These are phyloP conservation scores for Amblyopsis hoosieri DNA, from an alignment of 2,797 vertebrate species.

Conservation along the genomic window DNA sequence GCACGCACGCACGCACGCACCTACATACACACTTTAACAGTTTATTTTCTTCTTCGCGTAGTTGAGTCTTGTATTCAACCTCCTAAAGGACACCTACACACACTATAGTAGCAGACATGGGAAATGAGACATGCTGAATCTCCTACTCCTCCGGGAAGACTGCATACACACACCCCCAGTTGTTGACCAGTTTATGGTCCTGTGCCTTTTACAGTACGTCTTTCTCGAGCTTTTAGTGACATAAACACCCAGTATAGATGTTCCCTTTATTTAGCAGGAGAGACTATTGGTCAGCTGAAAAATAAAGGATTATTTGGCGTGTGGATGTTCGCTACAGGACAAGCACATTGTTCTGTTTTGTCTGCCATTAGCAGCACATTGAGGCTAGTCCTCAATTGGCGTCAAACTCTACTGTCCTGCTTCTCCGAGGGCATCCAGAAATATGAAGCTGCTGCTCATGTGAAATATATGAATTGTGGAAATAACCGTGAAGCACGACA, in stretches of 20 bases:
- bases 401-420: slow-evolving; percentile 31
- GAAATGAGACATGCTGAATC: slow-evolving; percentile 41
- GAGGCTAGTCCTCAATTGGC: slow-evolving; percentile 24
- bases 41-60: not conserved
- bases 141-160: slow-evolving; percentile 25
- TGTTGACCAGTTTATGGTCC: slow-evolving; percentile 91
- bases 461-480: slow-evolving; percentile 18
- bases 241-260: slow-evolving; percentile 29
- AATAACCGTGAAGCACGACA: slow-evolving; percentile 41
- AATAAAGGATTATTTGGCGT: slow-evolving; percentile 34
- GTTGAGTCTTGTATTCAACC: slow-evolving; percentile 19
- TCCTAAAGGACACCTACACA: slow-evolving; percentile 21
- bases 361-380: slow-evolving; percentile 33
- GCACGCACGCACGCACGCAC: not conserved
- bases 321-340: slow-evolving; percentile 46
- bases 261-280: slow-evolving; percentile 30
- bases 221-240: slow-evolving; percentile 71
- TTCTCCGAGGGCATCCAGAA: slow-evolving; percentile 25
- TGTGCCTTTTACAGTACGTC: slow-evolving; percentile 89
- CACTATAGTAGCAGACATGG: slow-evolving; percentile 41
- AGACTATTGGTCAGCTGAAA: slow-evolving; percentile 29
- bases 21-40: slow-evolving; percentile 6
- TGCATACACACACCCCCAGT: slow-evolving; percentile 68
- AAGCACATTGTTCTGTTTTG: slow-evolving; percentile 59
- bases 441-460: slow-evolving; percentile 43